Conservation (phyloP, 2,113 vertebrate species). For the Riparia riparia region DNA sequence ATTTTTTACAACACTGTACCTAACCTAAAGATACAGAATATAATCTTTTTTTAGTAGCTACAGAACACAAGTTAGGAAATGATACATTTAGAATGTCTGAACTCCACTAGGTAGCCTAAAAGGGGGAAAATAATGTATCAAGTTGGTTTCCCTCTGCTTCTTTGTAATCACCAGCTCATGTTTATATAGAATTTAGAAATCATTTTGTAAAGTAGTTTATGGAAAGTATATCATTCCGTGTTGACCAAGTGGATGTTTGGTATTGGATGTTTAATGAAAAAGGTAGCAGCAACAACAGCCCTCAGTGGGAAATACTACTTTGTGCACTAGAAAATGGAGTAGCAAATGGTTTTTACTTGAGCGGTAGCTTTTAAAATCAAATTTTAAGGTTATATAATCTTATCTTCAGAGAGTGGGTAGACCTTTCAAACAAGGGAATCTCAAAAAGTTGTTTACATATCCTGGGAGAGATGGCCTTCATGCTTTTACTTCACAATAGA, state of each 20-base stretch:
- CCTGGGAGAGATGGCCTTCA: not conserved
- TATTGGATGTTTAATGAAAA: not conserved
- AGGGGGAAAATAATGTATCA: not conserved
- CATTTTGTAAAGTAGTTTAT: not conserved
- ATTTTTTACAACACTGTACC: not conserved
- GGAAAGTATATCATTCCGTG: not conserved
- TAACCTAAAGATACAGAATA: not conserved
- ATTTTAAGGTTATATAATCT: slow-evolving; percentile 15
- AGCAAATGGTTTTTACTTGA: not conserved
- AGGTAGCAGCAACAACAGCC: not conserved
- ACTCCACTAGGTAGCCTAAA: not conserved
- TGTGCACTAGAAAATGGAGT: not conserved
- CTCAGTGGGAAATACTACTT: not conserved
- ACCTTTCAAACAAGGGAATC: not conserved
- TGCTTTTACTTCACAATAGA: not conserved
- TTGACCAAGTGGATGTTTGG: not conserved
- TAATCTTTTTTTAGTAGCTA: not conserved
- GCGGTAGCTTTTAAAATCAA: not conserved
- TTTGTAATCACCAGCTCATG: not conserved
- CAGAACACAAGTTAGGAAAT: not conserved
- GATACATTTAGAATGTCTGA: not conserved
- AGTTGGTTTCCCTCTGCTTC: not conserved
- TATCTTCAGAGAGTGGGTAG: not conserved
- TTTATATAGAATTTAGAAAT: not conserved
- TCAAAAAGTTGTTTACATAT: not conserved